These are phyloP conservation scores for Ctenicera cuprea DNA, from an alignment of 2,888 invertebrate genomes.

Conservation along the genomic window DNA sequence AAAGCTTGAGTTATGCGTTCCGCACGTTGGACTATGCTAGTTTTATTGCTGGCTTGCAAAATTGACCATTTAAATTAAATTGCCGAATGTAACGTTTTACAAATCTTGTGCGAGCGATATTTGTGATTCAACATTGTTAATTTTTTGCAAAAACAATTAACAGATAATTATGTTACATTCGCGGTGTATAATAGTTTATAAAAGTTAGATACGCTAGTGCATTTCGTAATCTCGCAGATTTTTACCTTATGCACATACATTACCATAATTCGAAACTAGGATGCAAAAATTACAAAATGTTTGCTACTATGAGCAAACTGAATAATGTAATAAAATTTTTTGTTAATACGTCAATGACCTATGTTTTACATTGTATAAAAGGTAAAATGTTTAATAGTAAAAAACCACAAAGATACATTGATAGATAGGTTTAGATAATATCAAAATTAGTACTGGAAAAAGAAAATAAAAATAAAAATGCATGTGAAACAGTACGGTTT, in stretches of 20 bases:
- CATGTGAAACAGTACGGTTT: too few relatives aligned
- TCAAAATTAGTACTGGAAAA: too few relatives aligned
- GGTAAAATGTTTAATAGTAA: too few relatives aligned
- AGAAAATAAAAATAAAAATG: too few relatives aligned
- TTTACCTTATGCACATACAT: slow-evolving; percentile 1
- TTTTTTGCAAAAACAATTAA: too few relatives aligned
- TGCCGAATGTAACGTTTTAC: background rate
- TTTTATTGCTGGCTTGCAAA: slow-evolving; percentile 25
- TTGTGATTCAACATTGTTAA: slow-evolving; percentile 5
- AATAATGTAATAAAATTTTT: background rate
- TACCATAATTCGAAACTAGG: background rate
- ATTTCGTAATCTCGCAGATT: background rate
- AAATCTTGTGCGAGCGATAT: background rate
- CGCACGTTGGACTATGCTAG: slow-evolving; percentile 15
- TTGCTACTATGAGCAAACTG: background rate
- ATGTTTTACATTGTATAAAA: too few relatives aligned
- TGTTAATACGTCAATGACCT: slow-evolving; percentile 5
- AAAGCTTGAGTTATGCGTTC: slow-evolving; percentile 29
- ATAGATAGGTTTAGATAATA: too few relatives aligned
- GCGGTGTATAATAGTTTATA: too few relatives aligned
- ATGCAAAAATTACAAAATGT: background rate
- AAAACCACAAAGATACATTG: too few relatives aligned
- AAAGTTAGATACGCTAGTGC: too few relatives aligned
- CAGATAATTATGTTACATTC: too few relatives aligned
- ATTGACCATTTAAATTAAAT: slow-evolving; percentile 25